Evolutionary conservation across 2,797 vertebrate genomes (phyloP), one percentile per base, ranked within the genome.

Genomic region (Streptopelia turtur): DNA sequence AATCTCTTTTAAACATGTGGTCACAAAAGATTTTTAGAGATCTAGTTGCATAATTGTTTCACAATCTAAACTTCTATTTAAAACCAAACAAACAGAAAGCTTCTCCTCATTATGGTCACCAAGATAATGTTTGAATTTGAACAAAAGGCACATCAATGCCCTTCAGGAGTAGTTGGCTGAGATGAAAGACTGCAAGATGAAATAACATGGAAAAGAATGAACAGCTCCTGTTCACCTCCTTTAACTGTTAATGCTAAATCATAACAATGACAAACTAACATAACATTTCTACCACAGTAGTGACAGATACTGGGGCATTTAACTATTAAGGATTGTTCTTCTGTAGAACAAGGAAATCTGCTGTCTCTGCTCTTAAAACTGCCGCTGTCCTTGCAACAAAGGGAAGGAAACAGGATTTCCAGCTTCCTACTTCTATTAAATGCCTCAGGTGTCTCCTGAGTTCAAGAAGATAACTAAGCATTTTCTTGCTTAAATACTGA

Each of bases 41-140:
- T 82, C 37, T 80, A 33, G 52, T 90, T 93, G 85, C 56, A 39
- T 84, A 70, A 87, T 66, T 77, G 57, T 90, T 96, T 93, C 86
- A 71, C 83, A 80, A n/a, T 71, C 86, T 77, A 70, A 95, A 91
- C 85, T 90, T 84, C 16, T 20, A 50, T 86, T 94, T 82, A 53
- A 89, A 93, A 89, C 33, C 59, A 91, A 96, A 64, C 70, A 87
- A 81, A 66, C n/a, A 65, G 82, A 96, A 85, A 87, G 16, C 65
- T 81, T 90, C 60, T 90, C n/a, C 59, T 95, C 35, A 20, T 94
- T 79, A 86, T 84, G 74, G 70, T 57, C 56, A 21, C 63, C 25
- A 43, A 91, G 70, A 84, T 64, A 90, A 87, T 76, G 72, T 43
- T 37, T 88, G 70, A 20, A 53, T 86, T 31, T 24, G 43, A 70